A percentile compares a stretch with the other conserved stretches of the same genome.
Conservation (phyloP, 2,113 vertebrate species). For the Otus sunia region DNA sequence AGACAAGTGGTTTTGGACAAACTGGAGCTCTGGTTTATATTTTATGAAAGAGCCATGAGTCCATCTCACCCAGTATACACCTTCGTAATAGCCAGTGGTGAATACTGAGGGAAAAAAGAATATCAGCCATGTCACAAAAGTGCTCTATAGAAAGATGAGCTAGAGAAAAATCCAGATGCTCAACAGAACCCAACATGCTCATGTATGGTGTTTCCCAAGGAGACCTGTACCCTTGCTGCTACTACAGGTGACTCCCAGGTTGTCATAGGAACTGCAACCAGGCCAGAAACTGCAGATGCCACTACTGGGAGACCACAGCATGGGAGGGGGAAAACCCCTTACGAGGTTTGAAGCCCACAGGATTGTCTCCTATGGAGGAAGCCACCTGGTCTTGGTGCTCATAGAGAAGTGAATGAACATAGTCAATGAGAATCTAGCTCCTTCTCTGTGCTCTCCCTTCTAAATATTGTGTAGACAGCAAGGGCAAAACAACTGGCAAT, state of each 20-base stretch:
- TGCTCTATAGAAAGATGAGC: not conserved
- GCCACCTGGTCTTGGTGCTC: not conserved
- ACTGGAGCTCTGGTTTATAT: not conserved
- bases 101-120: not conserved
- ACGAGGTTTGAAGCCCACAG: not conserved
- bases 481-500: not conserved
- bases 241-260: not conserved
- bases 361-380: not conserved
- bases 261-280: not conserved
- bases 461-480: not conserved
- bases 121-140: not conserved
- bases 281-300: not conserved
- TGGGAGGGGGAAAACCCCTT: accelerated
- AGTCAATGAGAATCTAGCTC: not conserved
- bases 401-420: accelerated
- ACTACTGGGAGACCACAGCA: not conserved
- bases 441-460: not conserved
- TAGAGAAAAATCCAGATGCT: not conserved
- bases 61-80: not conserved
- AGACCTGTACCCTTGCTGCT: not conserved
- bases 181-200: not conserved
- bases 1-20: not conserved
- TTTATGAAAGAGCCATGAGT: not conserved
- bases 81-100: not conserved
- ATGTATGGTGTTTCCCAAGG: not conserved